Conservation (phyloP, 2,888 invertebrate species). For the Nomada ruficornis region DNA sequence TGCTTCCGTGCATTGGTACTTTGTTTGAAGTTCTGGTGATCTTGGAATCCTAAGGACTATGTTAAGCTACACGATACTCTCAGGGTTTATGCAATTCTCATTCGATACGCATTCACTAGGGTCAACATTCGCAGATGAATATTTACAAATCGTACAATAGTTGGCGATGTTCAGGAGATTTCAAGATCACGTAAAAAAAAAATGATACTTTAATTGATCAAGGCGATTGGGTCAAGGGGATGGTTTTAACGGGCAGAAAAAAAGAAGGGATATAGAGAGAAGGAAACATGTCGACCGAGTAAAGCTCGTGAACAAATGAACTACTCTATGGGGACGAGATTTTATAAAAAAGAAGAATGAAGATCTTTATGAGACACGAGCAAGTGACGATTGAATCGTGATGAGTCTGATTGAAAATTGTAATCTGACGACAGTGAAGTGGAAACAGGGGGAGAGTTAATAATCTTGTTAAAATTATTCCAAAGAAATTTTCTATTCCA, state of each 20-base stretch:
- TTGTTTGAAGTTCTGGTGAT: background rate
- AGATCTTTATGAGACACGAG: constrained; percentile 52
- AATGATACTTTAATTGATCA: background rate
- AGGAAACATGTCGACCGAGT: constrained; percentile 21
- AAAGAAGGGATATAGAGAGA: background rate
- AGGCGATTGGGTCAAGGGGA: constrained; percentile 42
- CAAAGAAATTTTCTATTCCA: background rate
- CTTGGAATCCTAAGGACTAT: background rate
- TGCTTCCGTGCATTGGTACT: background rate
- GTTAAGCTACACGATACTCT: background rate
- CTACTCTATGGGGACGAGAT: constrained; percentile 40
- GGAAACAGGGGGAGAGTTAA: constrained; percentile 13
- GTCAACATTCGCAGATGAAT: background rate
- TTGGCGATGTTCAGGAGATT: background rate
- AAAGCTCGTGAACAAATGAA: constrained; percentile 40
- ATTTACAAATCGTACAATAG: background rate
- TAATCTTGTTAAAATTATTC: background rate
- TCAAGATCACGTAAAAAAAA: background rate
- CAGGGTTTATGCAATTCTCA: background rate
- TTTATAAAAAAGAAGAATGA: constrained; percentile 26
- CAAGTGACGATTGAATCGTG: constrained; percentile 41
- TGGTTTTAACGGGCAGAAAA: constrained; percentile 31
- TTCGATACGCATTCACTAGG: background rate
- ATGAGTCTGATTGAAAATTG: constrained; percentile 21
- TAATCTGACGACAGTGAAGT: constrained; percentile 22